Base-by-base conservation (phyloP, 2,888 invertebrate species). In the Petrolisthes cinctipes region DNA sequence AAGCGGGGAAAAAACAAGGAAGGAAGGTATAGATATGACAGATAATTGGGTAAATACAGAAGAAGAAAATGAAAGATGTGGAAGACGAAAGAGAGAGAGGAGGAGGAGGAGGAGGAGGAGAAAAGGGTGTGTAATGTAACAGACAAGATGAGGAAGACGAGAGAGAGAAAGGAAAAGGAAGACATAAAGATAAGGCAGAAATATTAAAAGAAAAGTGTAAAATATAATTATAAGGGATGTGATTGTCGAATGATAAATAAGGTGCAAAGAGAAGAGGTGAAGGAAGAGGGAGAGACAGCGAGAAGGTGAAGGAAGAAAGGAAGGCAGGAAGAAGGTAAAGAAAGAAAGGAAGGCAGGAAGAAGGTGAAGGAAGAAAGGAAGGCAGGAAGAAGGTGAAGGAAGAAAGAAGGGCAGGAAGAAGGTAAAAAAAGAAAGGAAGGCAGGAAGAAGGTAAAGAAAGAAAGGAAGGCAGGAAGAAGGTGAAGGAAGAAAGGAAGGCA, bases 91-190 rank as follows among this genome's bases (percentile, higher is more conserved):
- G 37, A 37, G 37, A 37, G 37, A 37, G 37, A 37, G 37, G 37
- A 37, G 37, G 37, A 37, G 37, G 0, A 37, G 79, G 37, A 37
- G 51, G 54, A 51, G 23, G 37, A 11, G 1, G 51, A 20, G 79
- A 51, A 51, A 79, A 0, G 51, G 2, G n/a, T 61, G 17, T 61
- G 61, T 61, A 9, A 61, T 3, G 73, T 20, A 20, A 73, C 2
- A 73, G 73, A 11, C 7, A 73, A 20, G 78, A 78, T 4, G 37
- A n/a, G n/a, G 51, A 78, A 54, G 51, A 20, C 1, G 75, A 23
- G 75, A 23, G 51, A 78, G 78, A 37, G 78, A 78, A 51, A 37
- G 78, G 37, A 51, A 14, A 51, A 78, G 71, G 20, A n/a, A 71
- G 11, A 71, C 6, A n/a, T 37, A n/a, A n/a, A 71, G 71, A n/a